A percentile compares a stretch with the other conserved stretches of the same genome.
Conservation (phyloP, 1,140 invertebrate genomes). For the Centruroides sculpturatus region DNA sequence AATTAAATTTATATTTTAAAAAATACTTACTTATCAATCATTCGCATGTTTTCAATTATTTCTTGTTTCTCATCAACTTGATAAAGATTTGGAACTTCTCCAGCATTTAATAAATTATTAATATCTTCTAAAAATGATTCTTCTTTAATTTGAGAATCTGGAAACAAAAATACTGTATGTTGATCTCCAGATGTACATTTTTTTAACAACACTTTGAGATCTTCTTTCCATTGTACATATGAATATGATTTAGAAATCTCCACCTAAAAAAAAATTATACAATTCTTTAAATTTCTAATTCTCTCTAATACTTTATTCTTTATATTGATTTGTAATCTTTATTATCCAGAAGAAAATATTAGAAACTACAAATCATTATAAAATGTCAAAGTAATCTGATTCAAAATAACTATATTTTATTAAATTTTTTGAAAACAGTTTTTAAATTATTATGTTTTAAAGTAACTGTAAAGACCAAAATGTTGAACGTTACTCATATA, state of each 20-base stretch:
- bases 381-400: too few relatives aligned
- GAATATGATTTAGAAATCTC: conserved; percentile 80
- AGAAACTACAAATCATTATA: too few relatives aligned
- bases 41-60: conserved; percentile 85
- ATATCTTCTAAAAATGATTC: conserved; percentile 88
- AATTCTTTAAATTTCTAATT: too few relatives aligned
- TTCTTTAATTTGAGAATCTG: conserved; percentile 79
- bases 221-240: conserved; percentile 73
- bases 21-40: conserved; percentile 58
- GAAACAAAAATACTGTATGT: conserved; percentile 81
- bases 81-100: conserved; percentile 87
- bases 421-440: too few relatives aligned
- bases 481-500: too few relatives aligned
- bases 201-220: conserved; percentile 66
- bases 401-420: too few relatives aligned
- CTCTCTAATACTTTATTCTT: too few relatives aligned
- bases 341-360: too few relatives aligned
- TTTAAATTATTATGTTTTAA: too few relatives aligned
- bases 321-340: too few relatives aligned
- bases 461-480: too few relatives aligned
- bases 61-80: conserved; percentile 78
- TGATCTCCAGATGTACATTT: conserved; percentile 63
- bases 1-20: too few relatives aligned
- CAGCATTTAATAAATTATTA: conserved; percentile 82
- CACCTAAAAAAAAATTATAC: conserved; percentile 40